phyloP scores from a whole-genome alignment of 2,797 vertebrate species.

The Cuniculus paca region DNA sequence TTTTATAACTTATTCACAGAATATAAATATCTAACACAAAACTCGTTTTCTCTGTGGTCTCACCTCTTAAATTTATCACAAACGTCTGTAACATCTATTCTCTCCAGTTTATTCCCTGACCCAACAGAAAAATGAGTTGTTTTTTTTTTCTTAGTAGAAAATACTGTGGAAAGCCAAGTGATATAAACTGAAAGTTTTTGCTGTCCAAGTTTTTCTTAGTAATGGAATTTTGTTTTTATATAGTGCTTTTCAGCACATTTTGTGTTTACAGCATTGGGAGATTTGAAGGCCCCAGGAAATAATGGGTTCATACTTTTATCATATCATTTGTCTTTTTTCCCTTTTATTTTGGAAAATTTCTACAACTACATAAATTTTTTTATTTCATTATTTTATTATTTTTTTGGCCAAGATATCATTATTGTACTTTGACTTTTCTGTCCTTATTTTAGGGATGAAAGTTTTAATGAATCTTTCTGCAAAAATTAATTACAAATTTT shows the following conservation, averaged over 20 bases:
- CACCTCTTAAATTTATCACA: background rate
- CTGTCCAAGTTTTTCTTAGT: background rate
- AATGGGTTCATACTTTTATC: background rate
- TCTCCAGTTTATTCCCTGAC: background rate
- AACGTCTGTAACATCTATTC: background rate
- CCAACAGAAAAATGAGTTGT: background rate
- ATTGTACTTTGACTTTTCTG: background rate
- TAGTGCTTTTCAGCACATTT: constrained; percentile 11
- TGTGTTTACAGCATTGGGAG: background rate
- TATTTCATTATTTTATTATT: background rate
- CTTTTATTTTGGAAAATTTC: background rate
- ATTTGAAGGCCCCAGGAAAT: constrained; percentile 29
- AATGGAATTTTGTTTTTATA: constrained; percentile 5
- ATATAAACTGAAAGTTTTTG: background rate
- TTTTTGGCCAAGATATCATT: background rate
- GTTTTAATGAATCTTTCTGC: background rate
- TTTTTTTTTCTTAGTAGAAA: background rate
- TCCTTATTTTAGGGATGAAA: background rate
- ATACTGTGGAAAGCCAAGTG: background rate
- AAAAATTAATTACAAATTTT: background rate
- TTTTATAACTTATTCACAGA: background rate
- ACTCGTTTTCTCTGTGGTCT: background rate
- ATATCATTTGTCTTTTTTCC: background rate
- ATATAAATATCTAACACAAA: background rate
- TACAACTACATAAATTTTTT: background rate